A percentile compares a stretch with the other conserved stretches of the same genome.
These are phyloP conservation scores for Dorcus hopei DNA, from an alignment of 2,888 invertebrate genomes.

Conservation along the genomic window DNA sequence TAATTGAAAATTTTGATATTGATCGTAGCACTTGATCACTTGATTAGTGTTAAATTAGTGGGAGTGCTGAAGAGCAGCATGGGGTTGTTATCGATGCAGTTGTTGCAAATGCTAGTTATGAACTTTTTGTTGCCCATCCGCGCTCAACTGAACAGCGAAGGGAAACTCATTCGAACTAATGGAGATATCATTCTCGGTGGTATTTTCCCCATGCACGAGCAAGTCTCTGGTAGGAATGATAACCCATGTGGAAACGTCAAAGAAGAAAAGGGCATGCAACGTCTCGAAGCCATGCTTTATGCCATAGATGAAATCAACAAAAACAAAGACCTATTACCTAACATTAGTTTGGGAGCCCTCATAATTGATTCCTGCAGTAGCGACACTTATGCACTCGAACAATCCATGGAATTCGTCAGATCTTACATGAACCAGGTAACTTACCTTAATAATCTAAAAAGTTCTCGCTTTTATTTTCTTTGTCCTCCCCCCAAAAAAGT, in stretches of 20 bases:
- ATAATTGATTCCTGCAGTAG: conserved; percentile 64
- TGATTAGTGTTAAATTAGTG: conserved; percentile 21
- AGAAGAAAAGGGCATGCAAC: conserved; percentile 67
- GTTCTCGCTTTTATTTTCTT: too few species aligned
- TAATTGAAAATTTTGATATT: conserved; percentile 5
- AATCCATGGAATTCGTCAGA: conserved; percentile 65
- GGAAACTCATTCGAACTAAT: conserved; percentile 44
- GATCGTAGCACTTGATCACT: conserved; percentile 14
- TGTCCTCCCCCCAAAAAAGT: too few species aligned
- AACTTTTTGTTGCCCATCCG: conserved; percentile 18
- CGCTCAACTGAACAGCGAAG: conserved; percentile 30
- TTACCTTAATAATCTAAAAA: background rate
- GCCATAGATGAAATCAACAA: conserved; percentile 64
- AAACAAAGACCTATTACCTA: conserved; percentile 56
- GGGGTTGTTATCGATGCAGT: background rate
- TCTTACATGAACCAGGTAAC: conserved; percentile 56
- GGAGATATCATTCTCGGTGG: conserved; percentile 69
- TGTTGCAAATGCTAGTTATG: conserved; percentile 9
- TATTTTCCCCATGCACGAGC: conserved; percentile 67
- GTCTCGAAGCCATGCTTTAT: conserved; percentile 67
- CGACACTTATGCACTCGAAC: conserved; percentile 65
- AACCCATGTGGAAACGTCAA: conserved; percentile 58
- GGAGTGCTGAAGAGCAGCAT: conserved; percentile 7
- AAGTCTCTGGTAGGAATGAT: conserved; percentile 46
- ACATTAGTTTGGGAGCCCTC: conserved; percentile 60